Evolutionary conservation across 1,140 invertebrate species (phyloP), one percentile per base, ranked within the genome.

Genomic region (Melipona quadrifasciata): DNA sequence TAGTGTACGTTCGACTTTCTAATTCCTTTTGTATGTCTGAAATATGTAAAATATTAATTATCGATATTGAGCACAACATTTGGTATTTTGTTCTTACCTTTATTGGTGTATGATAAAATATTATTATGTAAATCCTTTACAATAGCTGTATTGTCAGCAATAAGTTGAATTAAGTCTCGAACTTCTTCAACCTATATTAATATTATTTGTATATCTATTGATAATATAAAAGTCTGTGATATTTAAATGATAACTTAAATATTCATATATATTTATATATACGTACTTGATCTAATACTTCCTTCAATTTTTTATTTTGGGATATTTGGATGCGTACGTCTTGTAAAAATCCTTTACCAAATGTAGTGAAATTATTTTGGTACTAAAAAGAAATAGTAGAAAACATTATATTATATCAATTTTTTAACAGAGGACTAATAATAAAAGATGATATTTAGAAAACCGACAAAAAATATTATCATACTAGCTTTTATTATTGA

Each of bases 1-100:
- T 94, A 12, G 91, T 87, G n/a, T 84, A 92, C 16, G 91, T 94
- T 57, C 94, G 90, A 84, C 88, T 92, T 79, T 96, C 95, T 89
- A 96, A 86, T 91, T 96, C 95, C 75, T 95, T 95, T 91, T 96
- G 95, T 89, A 96, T 92, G 34, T 95, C 96, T 96, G 91, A 84
- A 95, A 94, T 61, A 84, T 58, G 67, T 72, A 24, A 74, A 57
- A 75, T 55, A 68, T 82, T 73, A n/a, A 53, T 70, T n/a, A 70
- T 68, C 17, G 75, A 16, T 31, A 61, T n/a, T 57, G 19, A 21
- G n/a, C 17, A 27, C n/a, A 79, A 64, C 39, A 84, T 58, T 67
- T 80, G 72, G 31, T 74, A 27, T 3, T 27, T 71, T 17, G 51
- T 31, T 39, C 93, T 91, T 93, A 96, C 96, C 94, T 90, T 93